phyloP scores from a whole-genome alignment of 2,888 invertebrate genomes.

The Drosophila meridiana region DNA sequence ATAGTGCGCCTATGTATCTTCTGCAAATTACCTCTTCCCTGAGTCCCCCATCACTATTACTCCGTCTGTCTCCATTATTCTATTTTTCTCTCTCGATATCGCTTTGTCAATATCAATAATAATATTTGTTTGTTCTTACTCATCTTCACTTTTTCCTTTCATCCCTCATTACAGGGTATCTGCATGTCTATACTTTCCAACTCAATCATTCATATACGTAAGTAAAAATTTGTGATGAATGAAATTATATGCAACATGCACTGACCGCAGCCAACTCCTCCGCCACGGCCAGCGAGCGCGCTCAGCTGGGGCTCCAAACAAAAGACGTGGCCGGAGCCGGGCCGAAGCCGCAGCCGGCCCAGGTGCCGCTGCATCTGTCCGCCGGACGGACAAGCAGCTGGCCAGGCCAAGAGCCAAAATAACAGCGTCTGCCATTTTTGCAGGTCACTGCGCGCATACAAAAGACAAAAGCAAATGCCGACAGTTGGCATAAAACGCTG shows the following conservation, averaged over 20 bases:
- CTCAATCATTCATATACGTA: neutral
- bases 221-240: conserved; percentile 51
- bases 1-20: neutral
- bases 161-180: neutral
- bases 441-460: conserved; percentile 84
- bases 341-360: conserved; percentile 15
- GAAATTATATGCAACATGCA: conserved; percentile 68
- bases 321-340: conserved; percentile 9
- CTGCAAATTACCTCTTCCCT: neutral
- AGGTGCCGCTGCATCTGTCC: conserved; percentile 24
- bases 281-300: neutral
- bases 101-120: neutral
- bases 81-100: neutral
- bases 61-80: neutral
- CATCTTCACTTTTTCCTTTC: too few relatives aligned
- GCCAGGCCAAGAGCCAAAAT: conserved; percentile 55
- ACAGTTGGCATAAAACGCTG: conserved; percentile 79
- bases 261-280: conserved; percentile 41
- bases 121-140: too few relatives aligned
- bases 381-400: neutral
- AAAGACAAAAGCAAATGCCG: conserved; percentile 71
- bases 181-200: neutral
- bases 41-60: neutral
- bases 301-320: conserved; percentile 18
- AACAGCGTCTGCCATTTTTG: conserved; percentile 82